Conservation (phyloP, 92 coral and sea anemone species). For the Porites divaricata region DNA sequence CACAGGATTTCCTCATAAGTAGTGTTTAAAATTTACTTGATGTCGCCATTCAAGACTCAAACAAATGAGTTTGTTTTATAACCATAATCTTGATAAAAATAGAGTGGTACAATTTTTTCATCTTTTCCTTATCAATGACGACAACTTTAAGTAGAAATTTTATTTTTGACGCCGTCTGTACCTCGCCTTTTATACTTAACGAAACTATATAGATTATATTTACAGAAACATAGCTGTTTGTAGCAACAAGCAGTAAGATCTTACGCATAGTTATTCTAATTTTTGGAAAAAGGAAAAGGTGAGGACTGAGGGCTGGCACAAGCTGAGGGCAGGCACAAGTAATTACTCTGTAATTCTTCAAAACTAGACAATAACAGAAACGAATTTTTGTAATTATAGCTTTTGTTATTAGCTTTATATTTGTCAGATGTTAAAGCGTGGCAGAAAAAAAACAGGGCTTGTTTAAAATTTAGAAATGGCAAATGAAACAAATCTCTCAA, state of each 20-base stretch:
- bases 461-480: background rate
- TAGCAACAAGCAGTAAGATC: background rate
- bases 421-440: slow-evolving; percentile 21
- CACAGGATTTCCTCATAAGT: no score
- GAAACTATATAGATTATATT: background rate
- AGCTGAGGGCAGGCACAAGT: background rate
- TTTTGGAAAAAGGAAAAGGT: background rate
- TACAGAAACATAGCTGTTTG: background rate
- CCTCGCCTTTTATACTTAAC: background rate
- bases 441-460: background rate
- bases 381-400: background rate
- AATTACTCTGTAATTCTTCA: slow-evolving; percentile 7
- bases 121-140: no score
- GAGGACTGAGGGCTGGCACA: background rate
- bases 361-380: slow-evolving; percentile 22
- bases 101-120: no score
- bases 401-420: slow-evolving; percentile 1
- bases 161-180: background rate
- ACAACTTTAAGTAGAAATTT: no score
- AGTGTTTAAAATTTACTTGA: no score
- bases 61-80: background rate
- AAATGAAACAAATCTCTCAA: background rate
- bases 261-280: background rate
- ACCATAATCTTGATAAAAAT: background rate
- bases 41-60: background rate